Conservation (phyloP, 1,140 invertebrate genomes). For the Danaus melanippus region DNA sequence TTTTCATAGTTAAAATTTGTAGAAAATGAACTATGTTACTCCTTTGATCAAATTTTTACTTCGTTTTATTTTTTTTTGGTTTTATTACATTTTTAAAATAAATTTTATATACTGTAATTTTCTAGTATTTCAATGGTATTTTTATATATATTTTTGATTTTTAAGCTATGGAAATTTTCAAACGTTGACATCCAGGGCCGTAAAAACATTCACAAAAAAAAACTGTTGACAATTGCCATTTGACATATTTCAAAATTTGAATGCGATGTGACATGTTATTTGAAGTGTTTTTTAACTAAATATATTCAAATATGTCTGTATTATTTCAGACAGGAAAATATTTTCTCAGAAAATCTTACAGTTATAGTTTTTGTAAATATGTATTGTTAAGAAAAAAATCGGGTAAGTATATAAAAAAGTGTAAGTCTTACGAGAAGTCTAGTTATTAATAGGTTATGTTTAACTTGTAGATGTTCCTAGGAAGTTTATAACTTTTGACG, state of each 20-base stretch:
- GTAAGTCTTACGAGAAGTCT: constrained; percentile 12
- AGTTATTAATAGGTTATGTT: constrained; percentile 53
- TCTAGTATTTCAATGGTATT: no score
- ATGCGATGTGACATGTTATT: constrained; percentile 6
- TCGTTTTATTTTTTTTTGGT: no score
- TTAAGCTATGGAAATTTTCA: no score
- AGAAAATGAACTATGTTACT: no score
- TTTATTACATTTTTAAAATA: no score
- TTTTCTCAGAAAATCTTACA: constrained; percentile 42
- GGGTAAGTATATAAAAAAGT: constrained; percentile 29
- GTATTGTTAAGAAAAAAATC: constrained; percentile 40
- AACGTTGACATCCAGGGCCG: no score
- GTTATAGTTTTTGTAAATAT: constrained; percentile 40
- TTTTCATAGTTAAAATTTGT: no score
- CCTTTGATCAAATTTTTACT: no score
- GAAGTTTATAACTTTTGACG: constrained; percentile 59
- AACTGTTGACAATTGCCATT: constrained; percentile 1
- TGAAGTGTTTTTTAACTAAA: constrained; percentile 4
- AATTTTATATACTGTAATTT: no score
- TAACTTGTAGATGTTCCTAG: constrained; percentile 53
- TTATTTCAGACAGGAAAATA: constrained; percentile 53
- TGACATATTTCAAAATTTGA: constrained; percentile 12
- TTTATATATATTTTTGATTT: no score
- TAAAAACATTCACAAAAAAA: no score
- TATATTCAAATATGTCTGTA: constrained; percentile 50